Evolutionary conservation across 1,140 invertebrate species (phyloP).

Genomic region (Polypedilum pembai): DNA sequence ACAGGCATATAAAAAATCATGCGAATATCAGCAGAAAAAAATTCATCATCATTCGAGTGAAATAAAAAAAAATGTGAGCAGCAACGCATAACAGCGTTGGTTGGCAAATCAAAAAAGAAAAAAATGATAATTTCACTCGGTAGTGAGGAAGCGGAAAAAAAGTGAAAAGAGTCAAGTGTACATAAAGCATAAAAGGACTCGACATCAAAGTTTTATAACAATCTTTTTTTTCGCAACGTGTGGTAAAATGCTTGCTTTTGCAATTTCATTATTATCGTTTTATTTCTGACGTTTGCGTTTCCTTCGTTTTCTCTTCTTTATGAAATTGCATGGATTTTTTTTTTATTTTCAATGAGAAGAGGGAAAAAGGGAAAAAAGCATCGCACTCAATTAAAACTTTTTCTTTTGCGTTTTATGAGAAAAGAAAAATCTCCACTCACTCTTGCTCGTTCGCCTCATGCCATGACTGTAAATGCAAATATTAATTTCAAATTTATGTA

Average conservation of each 20-base stretch:
- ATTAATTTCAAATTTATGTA: conserved; percentile 20
- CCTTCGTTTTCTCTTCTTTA: background rate
- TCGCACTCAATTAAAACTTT: conserved; percentile 18
- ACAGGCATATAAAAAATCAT: background rate
- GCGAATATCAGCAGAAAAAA: conserved; percentile 8
- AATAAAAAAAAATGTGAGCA: background rate
- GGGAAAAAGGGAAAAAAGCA: background rate
- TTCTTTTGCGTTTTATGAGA: background rate
- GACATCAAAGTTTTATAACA: conserved; percentile 18
- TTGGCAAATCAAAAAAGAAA: no score
- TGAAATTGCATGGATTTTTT: background rate
- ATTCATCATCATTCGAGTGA: background rate
- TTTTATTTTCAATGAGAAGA: background rate
- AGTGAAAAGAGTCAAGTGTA: background rate
- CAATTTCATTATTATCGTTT: conserved; percentile 19
- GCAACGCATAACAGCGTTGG: background rate
- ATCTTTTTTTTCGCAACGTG: conserved; percentile 11
- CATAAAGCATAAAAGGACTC: conserved; percentile 9
- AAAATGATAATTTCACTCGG: conserved; percentile 9
- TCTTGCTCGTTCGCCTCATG: background rate
- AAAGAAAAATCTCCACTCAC: background rate
- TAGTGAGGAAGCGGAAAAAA: background rate
- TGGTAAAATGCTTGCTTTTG: conserved; percentile 12
- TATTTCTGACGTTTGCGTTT: background rate
- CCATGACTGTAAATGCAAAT: conserved; percentile 10